Evolutionary conservation across 2,797 vertebrate species (phyloP).

Genomic region (Picus viridis): DNA sequence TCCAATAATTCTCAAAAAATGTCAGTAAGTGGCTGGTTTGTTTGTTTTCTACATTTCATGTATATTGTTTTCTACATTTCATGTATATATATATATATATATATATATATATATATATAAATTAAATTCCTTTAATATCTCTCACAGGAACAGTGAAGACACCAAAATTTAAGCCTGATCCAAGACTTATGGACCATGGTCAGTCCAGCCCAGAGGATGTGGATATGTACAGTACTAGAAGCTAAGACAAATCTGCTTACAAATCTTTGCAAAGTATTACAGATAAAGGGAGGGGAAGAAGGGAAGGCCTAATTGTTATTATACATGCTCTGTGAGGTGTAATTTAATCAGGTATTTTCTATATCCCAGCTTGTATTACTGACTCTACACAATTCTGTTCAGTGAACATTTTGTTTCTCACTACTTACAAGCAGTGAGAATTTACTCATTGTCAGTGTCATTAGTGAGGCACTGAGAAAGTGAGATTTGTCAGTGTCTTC

Average conservation of each 20-base stretch:
- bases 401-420: not conserved
- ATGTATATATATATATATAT: no score
- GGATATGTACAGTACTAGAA: conserved; percentile 92
- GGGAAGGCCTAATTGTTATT: conserved; percentile 46
- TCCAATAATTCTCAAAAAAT: not conserved
- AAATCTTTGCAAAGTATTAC: conserved; percentile 20
- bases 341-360: conserved; percentile 48
- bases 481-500: not conserved
- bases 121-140: not conserved
- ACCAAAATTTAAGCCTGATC: conserved; percentile 75
- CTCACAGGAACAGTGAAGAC: conserved; percentile 66
- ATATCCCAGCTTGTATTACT: conserved; percentile 31
- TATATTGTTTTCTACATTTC: not conserved
- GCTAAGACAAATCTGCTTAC: conserved; percentile 73
- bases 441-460: not conserved
- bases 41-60: not conserved
- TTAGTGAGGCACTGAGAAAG: not conserved
- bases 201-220: conserved; percentile 89
- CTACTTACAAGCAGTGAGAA: not conserved
- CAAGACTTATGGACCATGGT: conserved; percentile 81
- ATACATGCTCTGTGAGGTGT: not conserved
- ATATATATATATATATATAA: not conserved
- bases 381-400: not conserved
- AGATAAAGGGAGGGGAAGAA: conserved; percentile 50
- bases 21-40: not conserved